Evolutionary conservation across 1,140 invertebrate species (phyloP), one percentile per base, ranked within the genome.

Genomic region (Macrocentrus cingulum): DNA sequence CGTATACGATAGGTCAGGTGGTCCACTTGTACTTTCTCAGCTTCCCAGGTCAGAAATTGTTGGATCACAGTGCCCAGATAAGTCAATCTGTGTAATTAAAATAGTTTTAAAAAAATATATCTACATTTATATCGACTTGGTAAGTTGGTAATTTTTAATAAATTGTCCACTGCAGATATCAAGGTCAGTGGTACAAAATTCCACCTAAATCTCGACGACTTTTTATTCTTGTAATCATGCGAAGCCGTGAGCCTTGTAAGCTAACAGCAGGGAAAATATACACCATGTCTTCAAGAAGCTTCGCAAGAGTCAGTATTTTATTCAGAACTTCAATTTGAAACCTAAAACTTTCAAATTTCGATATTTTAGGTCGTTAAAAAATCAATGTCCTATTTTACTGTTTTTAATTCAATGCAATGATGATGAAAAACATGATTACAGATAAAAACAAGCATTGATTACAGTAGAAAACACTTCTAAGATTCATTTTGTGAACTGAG

Each of bases 181-280:
- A 48, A 2, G 48, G 56, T 9, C 19, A 56, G 36, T 63, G 61
- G 61, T 63, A 63, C 29, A 32, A 52, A 11, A 25, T 59, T 19
- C 53, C 61, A 7, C 6, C 39, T 25, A 50, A 25, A 41, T 36
- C 46, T 11, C 44, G 49, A 45, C 29, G 46, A 56, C 22, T 63
- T 1, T 13, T 59, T 1, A 46, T 55, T 29, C 37, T 59, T 9
- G 56, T 56, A 2, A 46, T 63, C 34, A 55, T 63, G 42, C 45
- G 61, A 42, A 56, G 56, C n/a, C 49, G 25, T 9, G 34, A 46
- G 36, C 56, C 56, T 1, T 59, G 56, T 37, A 52, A 29, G 19
- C 41, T 63, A 18, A 59, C 61, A 9, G 61, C 61, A 29, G 61
- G 61, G 39, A 63, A 59, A 32, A 25, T 63, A 8, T 63, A 56